phyloP scores from a whole-genome alignment of 2,797 vertebrate species.

The Thalassophryne amazonica region DNA sequence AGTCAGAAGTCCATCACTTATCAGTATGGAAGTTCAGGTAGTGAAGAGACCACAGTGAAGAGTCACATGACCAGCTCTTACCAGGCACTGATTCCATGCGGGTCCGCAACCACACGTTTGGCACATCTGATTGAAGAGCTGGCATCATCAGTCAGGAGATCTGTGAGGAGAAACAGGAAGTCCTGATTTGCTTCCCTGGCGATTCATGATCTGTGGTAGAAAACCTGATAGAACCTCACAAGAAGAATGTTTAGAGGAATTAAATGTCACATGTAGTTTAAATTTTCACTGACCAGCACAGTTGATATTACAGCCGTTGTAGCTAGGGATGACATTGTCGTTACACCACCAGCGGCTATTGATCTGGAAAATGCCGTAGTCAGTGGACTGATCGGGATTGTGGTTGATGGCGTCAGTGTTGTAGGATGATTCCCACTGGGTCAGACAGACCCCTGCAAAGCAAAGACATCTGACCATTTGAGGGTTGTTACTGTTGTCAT shows the following conservation, averaged over 20 bases:
- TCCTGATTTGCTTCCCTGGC: background rate
- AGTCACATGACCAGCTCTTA: slow-evolving; percentile 29
- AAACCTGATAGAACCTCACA: background rate
- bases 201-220: background rate
- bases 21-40: background rate
- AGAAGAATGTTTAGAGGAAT: background rate
- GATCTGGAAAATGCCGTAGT: slow-evolving; percentile 79
- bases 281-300: slow-evolving; percentile 63
- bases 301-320: slow-evolving; percentile 59
- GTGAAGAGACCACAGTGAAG: background rate
- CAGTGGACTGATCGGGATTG: slow-evolving; percentile 71
- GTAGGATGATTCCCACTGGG: slow-evolving; percentile 56
- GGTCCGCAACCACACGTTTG: slow-evolving; percentile 57
- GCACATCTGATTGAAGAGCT: slow-evolving; percentile 49
- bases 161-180: slow-evolving; percentile 18
- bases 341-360: slow-evolving; percentile 81
- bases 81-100: slow-evolving; percentile 62
- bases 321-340: background rate
- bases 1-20: background rate
- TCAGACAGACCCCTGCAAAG: slow-evolving; percentile 78
- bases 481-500: too few relatives aligned
- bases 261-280: background rate
- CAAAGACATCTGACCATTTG: background rate
- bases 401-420: slow-evolving; percentile 40
- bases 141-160: slow-evolving; percentile 41